These are phyloP conservation scores for Syritta pipiens DNA, from an alignment of 2,888 invertebrate species.

Conservation along the genomic window DNA sequence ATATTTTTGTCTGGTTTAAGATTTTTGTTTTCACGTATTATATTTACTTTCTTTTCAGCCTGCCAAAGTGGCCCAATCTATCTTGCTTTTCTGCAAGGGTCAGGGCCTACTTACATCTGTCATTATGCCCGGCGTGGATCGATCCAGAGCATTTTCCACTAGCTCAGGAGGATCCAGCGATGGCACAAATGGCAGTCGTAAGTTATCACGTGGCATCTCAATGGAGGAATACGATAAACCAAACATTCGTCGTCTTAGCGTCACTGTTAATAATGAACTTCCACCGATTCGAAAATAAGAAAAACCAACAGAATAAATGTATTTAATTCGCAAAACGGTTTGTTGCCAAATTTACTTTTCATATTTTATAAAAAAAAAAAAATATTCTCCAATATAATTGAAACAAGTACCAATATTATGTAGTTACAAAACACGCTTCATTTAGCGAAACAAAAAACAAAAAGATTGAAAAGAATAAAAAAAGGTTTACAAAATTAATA, in stretches of 20 bases:
- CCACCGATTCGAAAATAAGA: conserved; percentile 83
- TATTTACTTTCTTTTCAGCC: conserved; percentile 82
- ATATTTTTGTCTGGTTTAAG: too few relatives aligned
- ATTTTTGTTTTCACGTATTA: neutral
- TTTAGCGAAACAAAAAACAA: neutral
- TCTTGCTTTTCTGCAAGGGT: conserved; percentile 93
- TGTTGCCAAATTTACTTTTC: conserved; percentile 53
- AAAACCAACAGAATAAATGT: conserved; percentile 52
- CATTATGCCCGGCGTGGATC: conserved; percentile 89
- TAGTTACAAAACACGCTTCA: conserved; percentile 14
- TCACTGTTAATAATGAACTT: conserved; percentile 79
- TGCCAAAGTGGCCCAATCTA: conserved; percentile 90
- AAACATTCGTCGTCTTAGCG: conserved; percentile 87
- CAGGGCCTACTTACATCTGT: conserved; percentile 90
- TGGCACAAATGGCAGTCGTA: conserved; percentile 78
- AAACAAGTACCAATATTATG: conserved; percentile 39
- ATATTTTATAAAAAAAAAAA: conserved; percentile 15
- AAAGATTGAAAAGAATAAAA: neutral
- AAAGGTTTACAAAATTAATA: conserved; percentile 26
- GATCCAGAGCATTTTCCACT: conserved; percentile 82
- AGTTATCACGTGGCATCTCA: conserved; percentile 84
- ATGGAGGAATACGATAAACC: conserved; percentile 92
- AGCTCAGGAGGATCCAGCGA: conserved; percentile 81
- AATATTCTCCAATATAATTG: conserved; percentile 18
- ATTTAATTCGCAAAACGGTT: conserved; percentile 16